Evolutionary conservation across 2,888 invertebrate genomes (phyloP).

Genomic region (Drosophila emarginata): DNA sequence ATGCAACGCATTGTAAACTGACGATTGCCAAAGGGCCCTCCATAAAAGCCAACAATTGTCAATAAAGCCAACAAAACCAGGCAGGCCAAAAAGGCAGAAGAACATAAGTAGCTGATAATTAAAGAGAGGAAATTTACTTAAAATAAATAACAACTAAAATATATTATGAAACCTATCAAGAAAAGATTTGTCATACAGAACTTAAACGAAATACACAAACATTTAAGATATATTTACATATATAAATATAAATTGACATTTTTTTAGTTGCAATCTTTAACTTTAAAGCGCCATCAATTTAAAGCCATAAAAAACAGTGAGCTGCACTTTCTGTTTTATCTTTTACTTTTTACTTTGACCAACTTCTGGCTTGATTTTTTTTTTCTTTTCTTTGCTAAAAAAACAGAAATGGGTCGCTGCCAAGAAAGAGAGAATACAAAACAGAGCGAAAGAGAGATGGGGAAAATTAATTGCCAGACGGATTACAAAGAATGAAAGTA

Average conservation of each 20-base stretch:
- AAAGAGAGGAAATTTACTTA: background rate
- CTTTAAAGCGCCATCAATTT: slow-evolving; percentile 2
- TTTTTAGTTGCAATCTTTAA: background rate
- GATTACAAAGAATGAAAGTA: slow-evolving; percentile 50
- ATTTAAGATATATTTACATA: background rate
- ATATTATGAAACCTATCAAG: background rate
- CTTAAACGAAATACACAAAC: background rate
- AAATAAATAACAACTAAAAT: background rate
- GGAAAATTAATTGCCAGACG: slow-evolving; percentile 37
- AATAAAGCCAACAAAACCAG: background rate
- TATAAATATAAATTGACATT: background rate
- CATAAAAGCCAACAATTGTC: slow-evolving; percentile 51
- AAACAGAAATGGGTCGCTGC: slow-evolving; percentile 39
- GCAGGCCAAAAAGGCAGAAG: slow-evolving; percentile 17
- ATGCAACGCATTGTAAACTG: slow-evolving; percentile 16
- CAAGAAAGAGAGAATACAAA: slow-evolving; percentile 16
- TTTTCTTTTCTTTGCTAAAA: too few relatives aligned
- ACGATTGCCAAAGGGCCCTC: slow-evolving; percentile 44
- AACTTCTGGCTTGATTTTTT: slow-evolving; percentile 19
- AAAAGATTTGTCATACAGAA: background rate
- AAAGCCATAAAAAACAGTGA: background rate
- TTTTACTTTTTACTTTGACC: background rate
- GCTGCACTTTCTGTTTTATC: background rate
- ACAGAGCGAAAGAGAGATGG: background rate
- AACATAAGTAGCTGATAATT: slow-evolving; percentile 14